A percentile compares a stretch with the other conserved stretches of the same genome.
phyloP scores from a whole-genome alignment of 1,140 invertebrate species.

The Drosophila carrolli region DNA sequence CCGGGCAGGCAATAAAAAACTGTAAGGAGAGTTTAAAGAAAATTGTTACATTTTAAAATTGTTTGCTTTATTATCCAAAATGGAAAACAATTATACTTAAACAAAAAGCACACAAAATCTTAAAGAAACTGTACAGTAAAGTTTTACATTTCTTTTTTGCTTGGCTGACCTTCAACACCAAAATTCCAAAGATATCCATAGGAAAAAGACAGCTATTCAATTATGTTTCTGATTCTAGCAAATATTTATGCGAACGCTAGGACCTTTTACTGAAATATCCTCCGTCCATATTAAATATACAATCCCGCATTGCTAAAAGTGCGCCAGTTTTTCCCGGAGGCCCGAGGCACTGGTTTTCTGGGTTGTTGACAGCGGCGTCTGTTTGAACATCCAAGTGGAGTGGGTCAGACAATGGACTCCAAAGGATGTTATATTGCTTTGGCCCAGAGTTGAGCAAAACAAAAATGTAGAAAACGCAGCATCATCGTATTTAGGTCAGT shows the following conservation, averaged over 20 bases:
- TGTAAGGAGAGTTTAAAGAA: too few species aligned
- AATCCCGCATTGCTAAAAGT: conserved; percentile 3
- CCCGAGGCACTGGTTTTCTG: conserved; percentile 13
- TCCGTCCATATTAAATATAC: not conserved
- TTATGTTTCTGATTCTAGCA: conserved; percentile 25
- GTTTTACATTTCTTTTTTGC: not conserved
- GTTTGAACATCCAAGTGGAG: conserved; percentile 35
- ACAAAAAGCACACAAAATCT: too few species aligned
- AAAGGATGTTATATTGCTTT: conserved; percentile 22
- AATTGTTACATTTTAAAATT: too few species aligned
- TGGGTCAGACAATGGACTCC: conserved; percentile 35
- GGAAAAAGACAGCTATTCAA: conserved; percentile 7
- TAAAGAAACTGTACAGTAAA: too few species aligned
- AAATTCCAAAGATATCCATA: not conserved
- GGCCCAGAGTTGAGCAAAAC: conserved; percentile 5
- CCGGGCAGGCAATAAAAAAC: conserved; percentile 7
- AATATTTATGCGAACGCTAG: conserved; percentile 18
- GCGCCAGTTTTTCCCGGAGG: conserved; percentile 22
- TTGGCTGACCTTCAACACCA: not conserved
- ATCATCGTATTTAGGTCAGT: conserved; percentile 7
- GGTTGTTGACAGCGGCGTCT: conserved; percentile 30
- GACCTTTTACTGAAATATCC: conserved; percentile 1
- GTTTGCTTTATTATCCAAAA: too few species aligned
- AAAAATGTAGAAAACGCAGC: conserved; percentile 13
- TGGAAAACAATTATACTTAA: too few species aligned